These are phyloP conservation scores for Brevimyrus niger DNA, from an alignment of 2,113 vertebrate genomes.

Conservation along the genomic window DNA sequence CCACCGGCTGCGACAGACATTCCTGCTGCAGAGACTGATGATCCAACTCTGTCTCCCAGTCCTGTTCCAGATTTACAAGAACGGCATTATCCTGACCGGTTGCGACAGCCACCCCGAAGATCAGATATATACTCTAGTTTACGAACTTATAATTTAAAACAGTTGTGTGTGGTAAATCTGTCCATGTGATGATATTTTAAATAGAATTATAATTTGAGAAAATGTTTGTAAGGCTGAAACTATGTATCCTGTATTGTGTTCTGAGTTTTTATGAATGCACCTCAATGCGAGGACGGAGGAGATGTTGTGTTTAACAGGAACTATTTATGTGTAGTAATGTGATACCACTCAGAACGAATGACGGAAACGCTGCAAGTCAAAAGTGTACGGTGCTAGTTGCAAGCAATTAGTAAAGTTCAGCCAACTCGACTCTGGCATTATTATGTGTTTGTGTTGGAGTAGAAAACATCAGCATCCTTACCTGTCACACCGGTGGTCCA, in stretches of 20 bases:
- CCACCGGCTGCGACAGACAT: background rate
- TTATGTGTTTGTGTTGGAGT: no score
- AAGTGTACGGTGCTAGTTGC: no score
- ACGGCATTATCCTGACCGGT: background rate
- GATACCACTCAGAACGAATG: no score
- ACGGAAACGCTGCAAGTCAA: no score
- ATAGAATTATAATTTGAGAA: background rate
- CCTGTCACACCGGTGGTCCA: conserved; percentile 60
- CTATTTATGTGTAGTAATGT: no score
- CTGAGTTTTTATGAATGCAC: background rate
- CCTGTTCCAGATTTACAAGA: background rate
- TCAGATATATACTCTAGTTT: no score
- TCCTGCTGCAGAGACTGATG: background rate
- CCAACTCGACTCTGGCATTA: no score
- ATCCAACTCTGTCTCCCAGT: background rate
- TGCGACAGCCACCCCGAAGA: no score
- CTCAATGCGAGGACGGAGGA: background rate
- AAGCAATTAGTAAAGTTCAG: no score
- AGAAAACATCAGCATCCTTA: conserved; percentile 29
- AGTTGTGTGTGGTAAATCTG: background rate
- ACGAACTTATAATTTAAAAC: background rate
- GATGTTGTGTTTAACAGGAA: no score
- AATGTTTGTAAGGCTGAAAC: background rate
- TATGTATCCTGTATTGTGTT: background rate
- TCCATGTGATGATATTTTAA: background rate